phyloP scores from a whole-genome alignment of 2,113 vertebrate species.

The Calyptommatus sinebrachiatus region DNA sequence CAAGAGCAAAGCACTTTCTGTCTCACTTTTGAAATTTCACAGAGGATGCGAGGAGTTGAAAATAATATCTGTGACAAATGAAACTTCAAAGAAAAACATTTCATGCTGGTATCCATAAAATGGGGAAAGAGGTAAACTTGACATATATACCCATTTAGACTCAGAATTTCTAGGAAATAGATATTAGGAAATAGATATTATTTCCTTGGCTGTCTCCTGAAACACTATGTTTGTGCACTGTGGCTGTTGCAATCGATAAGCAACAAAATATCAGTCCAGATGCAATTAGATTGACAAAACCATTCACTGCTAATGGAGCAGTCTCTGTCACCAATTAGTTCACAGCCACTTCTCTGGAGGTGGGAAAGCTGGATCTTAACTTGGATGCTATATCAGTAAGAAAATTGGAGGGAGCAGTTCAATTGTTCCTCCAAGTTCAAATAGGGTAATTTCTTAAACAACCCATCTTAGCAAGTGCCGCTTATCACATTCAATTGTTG shows the following conservation, averaged over 20 bases:
- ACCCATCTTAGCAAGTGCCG: background rate
- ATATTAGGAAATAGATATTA: conserved; percentile 15
- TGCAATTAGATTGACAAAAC: background rate
- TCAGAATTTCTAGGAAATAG: conserved; percentile 1
- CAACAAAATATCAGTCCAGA: background rate
- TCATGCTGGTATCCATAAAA: background rate
- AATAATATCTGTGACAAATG: conserved; percentile 46
- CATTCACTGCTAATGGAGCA: background rate
- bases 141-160: conserved; percentile 19
- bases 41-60: conserved; percentile 33
- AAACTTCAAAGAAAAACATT: conserved; percentile 39
- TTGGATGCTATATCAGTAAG: background rate
- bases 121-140: conserved; percentile 10
- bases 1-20: conserved; percentile 9
- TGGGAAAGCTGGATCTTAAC: background rate
- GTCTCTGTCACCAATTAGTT: background rate
- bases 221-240: background rate
- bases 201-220: background rate
- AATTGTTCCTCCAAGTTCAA: conserved; percentile 2
- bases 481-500: background rate
- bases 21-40: conserved; percentile 37
- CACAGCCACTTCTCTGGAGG: background rate
- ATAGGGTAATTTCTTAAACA: background rate
- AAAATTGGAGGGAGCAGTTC: background rate
- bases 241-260: background rate